Conservation (phyloP, 2,797 vertebrate genomes). For the Enteromius trimaculatus region DNA sequence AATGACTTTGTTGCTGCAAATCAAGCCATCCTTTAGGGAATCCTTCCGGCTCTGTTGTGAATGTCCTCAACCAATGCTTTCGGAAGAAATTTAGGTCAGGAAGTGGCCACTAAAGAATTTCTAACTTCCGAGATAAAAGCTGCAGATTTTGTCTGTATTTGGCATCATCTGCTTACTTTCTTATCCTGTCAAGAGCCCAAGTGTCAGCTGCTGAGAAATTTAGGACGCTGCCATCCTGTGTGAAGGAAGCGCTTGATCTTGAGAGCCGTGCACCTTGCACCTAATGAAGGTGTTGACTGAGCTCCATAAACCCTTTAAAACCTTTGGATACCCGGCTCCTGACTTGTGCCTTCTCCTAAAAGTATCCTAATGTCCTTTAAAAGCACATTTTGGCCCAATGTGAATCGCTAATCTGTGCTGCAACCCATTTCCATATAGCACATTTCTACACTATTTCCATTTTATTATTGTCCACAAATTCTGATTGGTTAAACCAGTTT, state of each 20-base stretch:
- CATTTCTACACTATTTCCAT: not conserved
- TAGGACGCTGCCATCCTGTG: not conserved
- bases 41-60: not conserved
- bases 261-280: not conserved
- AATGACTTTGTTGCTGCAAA: not conserved
- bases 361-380: not conserved
- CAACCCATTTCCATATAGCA: not conserved
- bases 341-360: not conserved
- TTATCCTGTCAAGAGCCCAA: not conserved
- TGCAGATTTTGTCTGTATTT: not conserved
- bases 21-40: not conserved
- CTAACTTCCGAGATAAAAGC: not conserved
- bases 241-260: slow-evolving; percentile 2
- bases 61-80: not conserved
- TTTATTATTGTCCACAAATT: not conserved
- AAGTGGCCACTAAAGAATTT: not conserved
- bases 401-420: not conserved
- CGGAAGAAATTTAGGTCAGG: not conserved
- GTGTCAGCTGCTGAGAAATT: slow-evolving; percentile 2
- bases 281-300: slow-evolving; percentile 15
- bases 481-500: not conserved
- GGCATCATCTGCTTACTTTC: slow-evolving; percentile 10
- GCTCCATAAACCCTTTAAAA: slow-evolving; percentile 22
- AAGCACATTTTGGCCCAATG: slow-evolving; percentile 1
- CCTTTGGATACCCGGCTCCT: not conserved